Conservation (phyloP, 2,888 invertebrate genomes). For the Teinopalpus imperialis region DNA sequence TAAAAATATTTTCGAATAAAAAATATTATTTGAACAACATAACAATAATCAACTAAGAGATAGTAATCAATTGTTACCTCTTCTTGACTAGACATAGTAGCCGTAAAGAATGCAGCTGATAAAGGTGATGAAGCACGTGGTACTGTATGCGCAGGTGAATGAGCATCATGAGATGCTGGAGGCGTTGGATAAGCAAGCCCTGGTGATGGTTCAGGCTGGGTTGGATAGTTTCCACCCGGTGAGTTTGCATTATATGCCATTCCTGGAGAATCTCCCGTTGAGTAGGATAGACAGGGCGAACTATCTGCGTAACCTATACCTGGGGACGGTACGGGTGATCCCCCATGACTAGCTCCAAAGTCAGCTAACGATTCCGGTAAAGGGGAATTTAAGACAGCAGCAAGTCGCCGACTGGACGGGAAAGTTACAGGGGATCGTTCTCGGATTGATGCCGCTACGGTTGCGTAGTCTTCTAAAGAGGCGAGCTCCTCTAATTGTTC, state of each 20-base stretch:
- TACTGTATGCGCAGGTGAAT: slow-evolving; percentile 83
- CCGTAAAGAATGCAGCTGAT: slow-evolving; percentile 91
- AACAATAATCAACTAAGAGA: no score
- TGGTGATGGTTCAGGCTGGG: slow-evolving; percentile 82
- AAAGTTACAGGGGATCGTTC: slow-evolving; percentile 82
- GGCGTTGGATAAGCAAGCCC: slow-evolving; percentile 92
- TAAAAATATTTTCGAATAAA: slow-evolving; percentile 2
- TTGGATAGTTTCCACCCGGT: slow-evolving; percentile 66
- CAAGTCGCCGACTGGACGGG: slow-evolving; percentile 87
- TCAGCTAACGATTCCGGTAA: slow-evolving; percentile 90
- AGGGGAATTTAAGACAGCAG: slow-evolving; percentile 89
- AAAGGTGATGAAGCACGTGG: slow-evolving; percentile 90
- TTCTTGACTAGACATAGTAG: slow-evolving; percentile 92
- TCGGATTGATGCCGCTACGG: slow-evolving; percentile 80
- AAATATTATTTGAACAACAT: no score
- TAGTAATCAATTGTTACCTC: no score
- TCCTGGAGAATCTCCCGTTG: slow-evolving; percentile 83
- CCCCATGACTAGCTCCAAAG: slow-evolving; percentile 90
- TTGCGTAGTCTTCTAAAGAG: slow-evolving; percentile 83
- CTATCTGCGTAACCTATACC: slow-evolving; percentile 68
- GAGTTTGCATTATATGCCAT: slow-evolving; percentile 65
- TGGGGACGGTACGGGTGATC: slow-evolving; percentile 78
- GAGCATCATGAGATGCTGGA: slow-evolving; percentile 93
- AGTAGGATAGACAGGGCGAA: slow-evolving; percentile 88
- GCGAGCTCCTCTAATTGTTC: slow-evolving; percentile 85